These are phyloP conservation scores for Toxotes lorentzi DNA, from an alignment of 2,797 vertebrate genomes.

Conservation along the genomic window DNA sequence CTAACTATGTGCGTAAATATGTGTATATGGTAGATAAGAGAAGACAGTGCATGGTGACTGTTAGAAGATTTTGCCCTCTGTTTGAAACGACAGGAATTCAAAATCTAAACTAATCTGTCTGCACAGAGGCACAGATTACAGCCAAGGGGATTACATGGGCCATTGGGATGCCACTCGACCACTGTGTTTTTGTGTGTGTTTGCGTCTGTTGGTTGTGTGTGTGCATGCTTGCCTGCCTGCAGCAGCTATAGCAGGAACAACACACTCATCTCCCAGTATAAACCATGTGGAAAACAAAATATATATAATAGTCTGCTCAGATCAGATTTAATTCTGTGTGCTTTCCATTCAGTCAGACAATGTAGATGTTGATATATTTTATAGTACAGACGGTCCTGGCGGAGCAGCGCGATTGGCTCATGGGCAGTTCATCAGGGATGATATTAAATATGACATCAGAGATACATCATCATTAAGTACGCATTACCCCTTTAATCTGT, in stretches of 20 bases:
- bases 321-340: constrained; percentile 45
- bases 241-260: constrained; percentile 33
- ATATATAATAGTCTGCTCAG: constrained; percentile 43
- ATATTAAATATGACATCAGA: constrained; percentile 72
- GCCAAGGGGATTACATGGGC: constrained; percentile 78
- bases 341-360: constrained; percentile 43
- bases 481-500: constrained; percentile 63
- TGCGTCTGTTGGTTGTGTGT: neutral
- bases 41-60: constrained; percentile 17
- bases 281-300: constrained; percentile 50
- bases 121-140: constrained; percentile 79
- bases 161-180: constrained; percentile 69
- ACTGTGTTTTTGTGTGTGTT: constrained; percentile 33
- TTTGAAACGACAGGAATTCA: constrained; percentile 70
- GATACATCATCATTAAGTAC: constrained; percentile 59
- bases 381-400: constrained; percentile 12
- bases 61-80: constrained; percentile 39
- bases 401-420: constrained; percentile 52
- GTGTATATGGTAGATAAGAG: constrained; percentile 14
- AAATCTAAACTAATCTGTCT: constrained; percentile 80
- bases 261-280: constrained; percentile 40
- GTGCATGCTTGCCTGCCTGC: neutral
- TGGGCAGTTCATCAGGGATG: constrained; percentile 49
- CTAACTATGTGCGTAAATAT: neutral
- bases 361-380: constrained; percentile 44